Conservation (phyloP, 2,888 invertebrate species). For the Luperina testacea region DNA sequence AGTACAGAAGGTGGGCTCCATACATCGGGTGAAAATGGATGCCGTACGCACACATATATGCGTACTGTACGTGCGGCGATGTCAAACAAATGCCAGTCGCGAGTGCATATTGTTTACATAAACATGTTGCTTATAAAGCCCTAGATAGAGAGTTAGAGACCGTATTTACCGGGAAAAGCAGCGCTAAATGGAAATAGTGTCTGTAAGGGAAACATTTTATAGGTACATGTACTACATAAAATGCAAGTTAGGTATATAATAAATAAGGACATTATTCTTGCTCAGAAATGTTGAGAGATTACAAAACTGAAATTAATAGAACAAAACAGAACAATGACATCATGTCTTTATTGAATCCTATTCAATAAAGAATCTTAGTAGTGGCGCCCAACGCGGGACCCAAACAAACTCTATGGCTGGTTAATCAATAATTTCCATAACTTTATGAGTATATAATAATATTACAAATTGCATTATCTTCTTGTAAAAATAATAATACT, state of each 20-base stretch:
- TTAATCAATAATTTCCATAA: not conserved
- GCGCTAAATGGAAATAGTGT: slow-evolving; percentile 24
- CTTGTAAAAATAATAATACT: not conserved
- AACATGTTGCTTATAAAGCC: slow-evolving; percentile 48
- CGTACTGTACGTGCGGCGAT: not conserved
- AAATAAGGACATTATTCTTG: not conserved
- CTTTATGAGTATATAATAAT: not conserved
- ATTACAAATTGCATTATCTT: not conserved
- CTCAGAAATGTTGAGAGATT: too few relatives aligned
- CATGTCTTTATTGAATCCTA: not conserved
- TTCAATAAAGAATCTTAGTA: not conserved
- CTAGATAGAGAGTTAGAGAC: slow-evolving; percentile 28
- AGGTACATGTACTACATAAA: not conserved
- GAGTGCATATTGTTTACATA: slow-evolving; percentile 40
- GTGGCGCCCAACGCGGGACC: not conserved
- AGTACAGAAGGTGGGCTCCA: not conserved
- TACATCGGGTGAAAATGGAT: not conserved
- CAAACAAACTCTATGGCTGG: not conserved
- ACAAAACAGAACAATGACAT: not conserved
- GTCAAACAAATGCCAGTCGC: not conserved
- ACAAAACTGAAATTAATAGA: not conserved
- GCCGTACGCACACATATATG: too few relatives aligned
- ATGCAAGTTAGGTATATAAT: not conserved
- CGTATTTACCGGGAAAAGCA: slow-evolving; percentile 23
- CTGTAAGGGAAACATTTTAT: too few relatives aligned